phyloP scores from a whole-genome alignment of 2,797 vertebrate genomes.

The Tadarida brasiliensis region DNA sequence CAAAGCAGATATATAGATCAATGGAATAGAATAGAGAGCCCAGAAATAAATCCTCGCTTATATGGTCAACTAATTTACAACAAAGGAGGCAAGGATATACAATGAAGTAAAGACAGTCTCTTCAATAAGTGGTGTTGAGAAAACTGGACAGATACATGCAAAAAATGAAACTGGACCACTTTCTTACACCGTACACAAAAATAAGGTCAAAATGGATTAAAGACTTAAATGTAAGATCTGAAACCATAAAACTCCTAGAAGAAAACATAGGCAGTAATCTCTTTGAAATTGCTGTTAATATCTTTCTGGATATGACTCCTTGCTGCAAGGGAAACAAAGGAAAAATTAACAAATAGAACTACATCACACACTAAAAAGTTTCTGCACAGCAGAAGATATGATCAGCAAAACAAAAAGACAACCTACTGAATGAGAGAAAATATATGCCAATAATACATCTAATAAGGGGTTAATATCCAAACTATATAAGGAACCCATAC shows the following conservation, averaged over 20 bases:
- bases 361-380: not conserved
- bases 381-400: not conserved
- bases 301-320: not conserved
- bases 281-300: not conserved
- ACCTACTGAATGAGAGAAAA: not conserved
- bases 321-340: not conserved
- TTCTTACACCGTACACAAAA: not conserved
- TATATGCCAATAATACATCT: not conserved
- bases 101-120: not conserved
- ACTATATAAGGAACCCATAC: not conserved
- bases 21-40: not conserved
- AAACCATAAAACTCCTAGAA: not conserved
- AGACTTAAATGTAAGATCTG: not conserved
- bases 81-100: not conserved
- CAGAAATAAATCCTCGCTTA: not conserved
- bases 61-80: no score
- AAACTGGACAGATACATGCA: not conserved
- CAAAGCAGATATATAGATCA: not conserved
- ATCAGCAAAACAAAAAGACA: not conserved
- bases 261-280: not conserved
- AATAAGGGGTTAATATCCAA: not conserved
- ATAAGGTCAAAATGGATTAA: not conserved
- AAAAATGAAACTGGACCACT: not conserved
- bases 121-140: not conserved
- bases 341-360: not conserved